A percentile compares a stretch with the other conserved stretches of the same genome.
Evolutionary conservation across 2,888 invertebrate genomes (phyloP).

Genomic region (Drosophila nr. perissopoda): DNA sequence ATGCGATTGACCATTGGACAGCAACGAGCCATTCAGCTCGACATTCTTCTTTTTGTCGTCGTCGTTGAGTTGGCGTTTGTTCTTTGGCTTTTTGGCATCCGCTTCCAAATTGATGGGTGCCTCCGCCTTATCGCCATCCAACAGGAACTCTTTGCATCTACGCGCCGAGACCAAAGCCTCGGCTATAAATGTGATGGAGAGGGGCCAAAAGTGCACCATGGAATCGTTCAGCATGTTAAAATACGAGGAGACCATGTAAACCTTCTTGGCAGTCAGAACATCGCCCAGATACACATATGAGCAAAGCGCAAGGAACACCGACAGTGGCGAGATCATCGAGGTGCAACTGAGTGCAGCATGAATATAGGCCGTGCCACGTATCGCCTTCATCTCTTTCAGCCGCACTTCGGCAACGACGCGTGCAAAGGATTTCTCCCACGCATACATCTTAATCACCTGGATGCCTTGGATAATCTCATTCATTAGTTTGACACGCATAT

Average conservation of each 20-base stretch:
- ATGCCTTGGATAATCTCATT: conserved; percentile 94
- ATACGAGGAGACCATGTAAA: conserved; percentile 92
- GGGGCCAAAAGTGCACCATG: conserved; percentile 92
- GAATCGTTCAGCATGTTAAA: conserved; percentile 92
- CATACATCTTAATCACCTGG: conserved; percentile 95
- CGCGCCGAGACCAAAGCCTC: conserved; percentile 91
- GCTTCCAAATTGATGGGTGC: conserved; percentile 70
- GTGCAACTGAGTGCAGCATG: conserved; percentile 89
- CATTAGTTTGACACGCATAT: conserved; percentile 94
- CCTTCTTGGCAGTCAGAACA: conserved; percentile 89
- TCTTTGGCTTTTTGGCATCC: conserved; percentile 82
- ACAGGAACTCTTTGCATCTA: conserved; percentile 89
- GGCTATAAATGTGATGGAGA: conserved; percentile 90
- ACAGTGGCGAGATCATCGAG: conserved; percentile 91
- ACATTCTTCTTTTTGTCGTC: conserved; percentile 52
- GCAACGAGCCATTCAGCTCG: conserved; percentile 53
- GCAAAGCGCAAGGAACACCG: conserved; percentile 91
- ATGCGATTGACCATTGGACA: conserved; percentile 40
- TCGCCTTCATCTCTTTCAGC: conserved; percentile 89
- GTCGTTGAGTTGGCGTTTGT: conserved; percentile 46
- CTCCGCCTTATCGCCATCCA: conserved; percentile 81
- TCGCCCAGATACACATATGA: conserved; percentile 89
- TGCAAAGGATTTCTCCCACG: conserved; percentile 93
- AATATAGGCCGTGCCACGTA: conserved; percentile 89
- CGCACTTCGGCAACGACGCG: conserved; percentile 90